These are phyloP conservation scores for Gambelia wislizenii DNA, from an alignment of 2,797 vertebrate genomes.

Conservation along the genomic window DNA sequence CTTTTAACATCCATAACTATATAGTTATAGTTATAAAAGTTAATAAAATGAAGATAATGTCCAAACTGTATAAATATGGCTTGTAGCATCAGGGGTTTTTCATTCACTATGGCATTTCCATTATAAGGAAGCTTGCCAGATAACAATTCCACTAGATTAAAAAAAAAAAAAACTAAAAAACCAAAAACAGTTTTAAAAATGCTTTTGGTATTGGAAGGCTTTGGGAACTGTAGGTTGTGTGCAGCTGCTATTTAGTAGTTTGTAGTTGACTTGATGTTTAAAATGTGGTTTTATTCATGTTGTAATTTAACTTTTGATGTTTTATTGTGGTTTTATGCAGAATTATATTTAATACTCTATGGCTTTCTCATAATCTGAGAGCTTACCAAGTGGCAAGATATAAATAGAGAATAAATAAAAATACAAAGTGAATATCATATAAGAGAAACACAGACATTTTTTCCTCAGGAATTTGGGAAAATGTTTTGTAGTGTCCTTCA, in stretches of 20 bases:
- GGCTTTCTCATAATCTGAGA: background rate
- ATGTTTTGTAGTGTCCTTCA: background rate
- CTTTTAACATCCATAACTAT: no score
- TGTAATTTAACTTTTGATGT: constrained; percentile 11
- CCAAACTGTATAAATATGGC: no score
- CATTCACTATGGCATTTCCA: background rate
- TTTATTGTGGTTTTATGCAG: constrained; percentile 28
- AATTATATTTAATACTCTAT: constrained; percentile 24
- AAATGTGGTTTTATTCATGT: constrained; percentile 30
- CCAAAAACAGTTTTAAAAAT: background rate
- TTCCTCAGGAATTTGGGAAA: background rate
- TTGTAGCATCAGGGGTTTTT: background rate
- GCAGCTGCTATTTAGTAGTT: background rate
- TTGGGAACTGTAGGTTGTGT: background rate
- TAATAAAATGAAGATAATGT: no score
- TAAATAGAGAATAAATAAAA: constrained; percentile 1
- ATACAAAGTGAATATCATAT: background rate
- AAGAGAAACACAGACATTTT: background rate
- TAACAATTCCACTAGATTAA: background rate
- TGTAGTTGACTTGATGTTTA: background rate
- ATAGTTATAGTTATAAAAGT: no score
- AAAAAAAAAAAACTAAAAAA: no score
- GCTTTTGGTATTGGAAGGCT: background rate
- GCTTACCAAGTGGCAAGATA: background rate
- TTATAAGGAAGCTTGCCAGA: background rate